phyloP scores from a whole-genome alignment of 2,797 vertebrate species.

The Glossophaga mutica region DNA sequence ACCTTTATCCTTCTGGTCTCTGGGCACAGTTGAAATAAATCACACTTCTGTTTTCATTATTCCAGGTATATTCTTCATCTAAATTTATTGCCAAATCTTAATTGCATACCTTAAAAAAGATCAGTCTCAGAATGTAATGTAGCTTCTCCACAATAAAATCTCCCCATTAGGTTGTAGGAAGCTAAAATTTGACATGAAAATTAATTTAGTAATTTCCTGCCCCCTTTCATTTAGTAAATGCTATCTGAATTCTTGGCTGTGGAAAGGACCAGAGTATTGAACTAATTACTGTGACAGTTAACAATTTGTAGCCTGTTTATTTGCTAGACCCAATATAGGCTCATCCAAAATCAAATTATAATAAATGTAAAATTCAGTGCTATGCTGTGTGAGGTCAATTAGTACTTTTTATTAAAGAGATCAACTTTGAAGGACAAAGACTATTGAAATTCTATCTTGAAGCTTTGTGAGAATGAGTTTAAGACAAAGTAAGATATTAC shows the following conservation, averaged over 20 bases:
- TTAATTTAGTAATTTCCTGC: slow-evolving; percentile 42
- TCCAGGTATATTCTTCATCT: neutral
- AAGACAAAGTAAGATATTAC: slow-evolving; percentile 34
- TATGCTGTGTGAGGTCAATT: slow-evolving; percentile 13
- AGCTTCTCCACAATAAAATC: neutral
- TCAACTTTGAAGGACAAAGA: slow-evolving; percentile 36
- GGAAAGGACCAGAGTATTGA: neutral
- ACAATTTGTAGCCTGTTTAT: slow-evolving; percentile 33
- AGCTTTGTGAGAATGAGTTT: neutral
- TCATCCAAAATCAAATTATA: slow-evolving; percentile 61
- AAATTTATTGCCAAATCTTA: neutral
- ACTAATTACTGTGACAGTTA: slow-evolving; percentile 50
- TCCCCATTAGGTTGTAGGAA: slow-evolving; percentile 3
- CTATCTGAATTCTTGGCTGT: slow-evolving; percentile 36
- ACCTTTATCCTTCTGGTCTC: neutral
- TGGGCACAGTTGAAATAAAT: neutral
- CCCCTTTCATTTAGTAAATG: slow-evolving; percentile 6
- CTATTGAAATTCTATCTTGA: slow-evolving; percentile 9
- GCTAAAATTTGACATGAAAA: slow-evolving; percentile 45
- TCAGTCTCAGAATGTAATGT: neutral
- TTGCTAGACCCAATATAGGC: slow-evolving; percentile 33
- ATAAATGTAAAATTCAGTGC: slow-evolving; percentile 47
- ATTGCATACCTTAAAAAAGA: neutral
- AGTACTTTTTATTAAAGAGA: slow-evolving; percentile 44
- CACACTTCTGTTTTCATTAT: neutral